Conservation (phyloP, 2,888 invertebrate species). For the Drosophila cognata region DNA sequence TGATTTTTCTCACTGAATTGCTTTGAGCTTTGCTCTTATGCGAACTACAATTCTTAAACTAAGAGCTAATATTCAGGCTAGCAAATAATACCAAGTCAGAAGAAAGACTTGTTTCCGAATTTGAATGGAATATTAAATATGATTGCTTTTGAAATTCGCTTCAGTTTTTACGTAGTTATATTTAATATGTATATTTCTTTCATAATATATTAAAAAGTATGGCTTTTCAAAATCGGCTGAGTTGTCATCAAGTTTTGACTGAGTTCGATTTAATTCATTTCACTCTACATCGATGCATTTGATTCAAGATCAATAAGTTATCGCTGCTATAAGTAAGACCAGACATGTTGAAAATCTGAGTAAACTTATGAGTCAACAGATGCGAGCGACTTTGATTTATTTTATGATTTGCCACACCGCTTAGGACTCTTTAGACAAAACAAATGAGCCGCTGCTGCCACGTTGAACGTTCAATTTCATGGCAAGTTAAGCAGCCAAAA, state of each 20-base stretch:
- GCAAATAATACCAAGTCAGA: neutral
- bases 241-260: neutral
- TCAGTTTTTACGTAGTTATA: neutral
- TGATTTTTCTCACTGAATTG: neutral
- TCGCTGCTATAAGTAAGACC: neutral
- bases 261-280: neutral
- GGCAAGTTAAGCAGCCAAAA: slow-evolving; percentile 70
- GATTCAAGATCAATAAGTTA: neutral
- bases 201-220: neutral
- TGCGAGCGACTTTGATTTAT: neutral
- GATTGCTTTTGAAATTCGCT: neutral
- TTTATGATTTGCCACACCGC: neutral
- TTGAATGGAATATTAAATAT: neutral
- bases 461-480: slow-evolving; percentile 69
- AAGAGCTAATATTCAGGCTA: neutral
- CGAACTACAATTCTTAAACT: neutral
- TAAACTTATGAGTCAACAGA: neutral
- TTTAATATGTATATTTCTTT: neutral
- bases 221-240: neutral
- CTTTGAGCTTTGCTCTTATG: neutral
- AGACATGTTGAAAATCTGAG: neutral
- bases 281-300: neutral
- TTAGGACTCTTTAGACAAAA: slow-evolving; percentile 38
- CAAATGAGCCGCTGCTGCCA: slow-evolving; percentile 42
- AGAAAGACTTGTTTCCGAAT: neutral